Evolutionary conservation across 2,113 vertebrate species (phyloP).

Genomic region (Spea multiplicata): DNA sequence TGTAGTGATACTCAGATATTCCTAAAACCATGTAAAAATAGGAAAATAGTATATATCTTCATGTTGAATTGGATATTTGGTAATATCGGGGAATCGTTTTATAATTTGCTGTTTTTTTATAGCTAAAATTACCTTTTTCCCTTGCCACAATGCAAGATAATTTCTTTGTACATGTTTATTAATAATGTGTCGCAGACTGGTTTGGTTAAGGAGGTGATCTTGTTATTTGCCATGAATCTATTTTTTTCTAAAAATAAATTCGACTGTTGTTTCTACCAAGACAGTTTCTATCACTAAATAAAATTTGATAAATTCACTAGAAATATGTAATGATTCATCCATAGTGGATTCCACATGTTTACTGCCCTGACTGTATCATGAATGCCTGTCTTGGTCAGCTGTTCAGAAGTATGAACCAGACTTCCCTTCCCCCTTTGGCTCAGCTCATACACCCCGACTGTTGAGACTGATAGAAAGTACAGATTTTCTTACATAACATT

Average conservation of each 20-base stretch:
- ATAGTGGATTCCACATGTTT: too few species aligned
- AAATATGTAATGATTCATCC: too few species aligned
- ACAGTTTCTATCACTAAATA: too few species aligned
- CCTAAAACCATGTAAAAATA: background rate
- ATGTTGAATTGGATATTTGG: background rate
- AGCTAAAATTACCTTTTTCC: background rate
- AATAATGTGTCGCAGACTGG: background rate
- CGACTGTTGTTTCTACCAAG: background rate
- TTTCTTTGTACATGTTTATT: background rate
- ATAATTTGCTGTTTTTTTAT: background rate
- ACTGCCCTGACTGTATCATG: too few species aligned
- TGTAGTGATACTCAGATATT: background rate
- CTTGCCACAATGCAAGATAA: slow-evolving; percentile 3
- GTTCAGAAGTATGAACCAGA: too few species aligned
- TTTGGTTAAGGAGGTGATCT: background rate
- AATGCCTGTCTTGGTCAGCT: too few species aligned
- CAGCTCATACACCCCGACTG: too few species aligned
- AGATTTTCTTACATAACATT: too few species aligned
- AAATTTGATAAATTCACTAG: too few species aligned
- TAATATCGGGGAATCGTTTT: background rate
- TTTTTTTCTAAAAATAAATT: background rate
- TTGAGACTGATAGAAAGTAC: too few species aligned
- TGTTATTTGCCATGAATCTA: background rate
- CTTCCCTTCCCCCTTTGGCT: too few species aligned
- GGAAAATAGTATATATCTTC: background rate